Percentiles rank a stretch among this genome's conserved stretches.
Evolutionary conservation across 2,113 vertebrate genomes (phyloP).

Genomic region (Hirundichthys speculiger): DNA sequence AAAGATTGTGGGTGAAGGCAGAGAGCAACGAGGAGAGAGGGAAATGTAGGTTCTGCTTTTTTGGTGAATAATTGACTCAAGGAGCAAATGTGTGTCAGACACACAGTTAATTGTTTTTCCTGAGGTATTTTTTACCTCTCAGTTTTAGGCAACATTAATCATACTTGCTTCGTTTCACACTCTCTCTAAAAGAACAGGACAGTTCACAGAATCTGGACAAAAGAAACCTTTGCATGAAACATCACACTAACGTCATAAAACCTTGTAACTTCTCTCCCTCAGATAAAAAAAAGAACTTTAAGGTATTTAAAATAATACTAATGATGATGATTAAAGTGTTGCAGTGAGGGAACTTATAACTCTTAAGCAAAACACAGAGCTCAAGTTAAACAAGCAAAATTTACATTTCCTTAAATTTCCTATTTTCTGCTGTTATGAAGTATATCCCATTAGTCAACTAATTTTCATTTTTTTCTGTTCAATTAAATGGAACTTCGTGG

Average conservation of each 20-base stretch:
- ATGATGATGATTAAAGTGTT: background rate
- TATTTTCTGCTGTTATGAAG: no score
- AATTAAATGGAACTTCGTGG: no score
- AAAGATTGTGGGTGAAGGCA: constrained; percentile 25
- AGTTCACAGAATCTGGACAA: constrained; percentile 16
- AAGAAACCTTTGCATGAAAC: constrained; percentile 7
- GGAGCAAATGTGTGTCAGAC: constrained; percentile 33
- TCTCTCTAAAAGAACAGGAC: constrained; percentile 3
- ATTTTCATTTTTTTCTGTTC: no score
- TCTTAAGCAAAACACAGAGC: no score
- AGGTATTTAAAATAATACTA: constrained; percentile 1
- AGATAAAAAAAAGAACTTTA: background rate
- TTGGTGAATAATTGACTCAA: constrained; percentile 40
- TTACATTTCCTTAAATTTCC: no score
- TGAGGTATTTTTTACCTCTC: constrained; percentile 13
- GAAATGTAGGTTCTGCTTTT: constrained; percentile 13
- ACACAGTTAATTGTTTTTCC: constrained; percentile 43
- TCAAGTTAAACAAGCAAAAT: no score
- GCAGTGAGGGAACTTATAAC: no score
- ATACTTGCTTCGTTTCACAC: constrained; percentile 1
- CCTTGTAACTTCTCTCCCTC: constrained; percentile 6
- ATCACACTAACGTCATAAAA: constrained; percentile 26
- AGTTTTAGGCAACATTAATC: constrained; percentile 11
- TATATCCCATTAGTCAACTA: no score
- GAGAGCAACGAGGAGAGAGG: background rate